phyloP scores from a whole-genome alignment of 2,113 vertebrate genomes.

The Thunnus maccoyii region DNA sequence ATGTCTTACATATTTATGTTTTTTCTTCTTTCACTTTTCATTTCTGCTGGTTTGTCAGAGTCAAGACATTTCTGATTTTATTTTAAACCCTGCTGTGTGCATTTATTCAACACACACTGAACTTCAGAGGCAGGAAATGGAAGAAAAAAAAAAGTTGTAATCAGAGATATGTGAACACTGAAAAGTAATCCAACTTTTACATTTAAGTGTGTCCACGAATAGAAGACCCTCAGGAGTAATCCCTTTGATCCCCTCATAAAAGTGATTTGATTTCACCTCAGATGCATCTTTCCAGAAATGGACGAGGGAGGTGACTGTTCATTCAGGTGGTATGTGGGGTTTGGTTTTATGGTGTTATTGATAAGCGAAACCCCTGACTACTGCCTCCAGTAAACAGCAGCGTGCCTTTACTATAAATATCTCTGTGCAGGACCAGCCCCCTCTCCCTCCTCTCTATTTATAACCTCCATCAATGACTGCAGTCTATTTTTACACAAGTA shows the following conservation, averaged over 20 bases:
- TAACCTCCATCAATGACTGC: constrained; percentile 77
- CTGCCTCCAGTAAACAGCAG: constrained; percentile 67
- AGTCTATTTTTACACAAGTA: constrained; percentile 75
- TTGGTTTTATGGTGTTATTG: constrained; percentile 74
- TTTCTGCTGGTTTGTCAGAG: background rate
- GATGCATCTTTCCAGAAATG: constrained; percentile 64
- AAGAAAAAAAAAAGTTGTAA: constrained; percentile 30
- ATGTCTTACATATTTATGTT: no score
- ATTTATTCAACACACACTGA: background rate
- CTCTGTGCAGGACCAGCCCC: constrained; percentile 57
- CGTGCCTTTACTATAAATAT: constrained; percentile 77
- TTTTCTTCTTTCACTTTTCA: no score
- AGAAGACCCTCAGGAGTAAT: constrained; percentile 67
- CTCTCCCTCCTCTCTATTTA: constrained; percentile 78
- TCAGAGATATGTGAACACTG: constrained; percentile 64
- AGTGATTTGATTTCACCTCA: constrained; percentile 76
- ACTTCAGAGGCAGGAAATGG: constrained; percentile 30
- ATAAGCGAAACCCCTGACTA: constrained; percentile 59
- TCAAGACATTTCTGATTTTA: background rate
- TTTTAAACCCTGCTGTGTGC: background rate
- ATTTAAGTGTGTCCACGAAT: constrained; percentile 72
- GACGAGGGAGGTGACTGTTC: constrained; percentile 44
- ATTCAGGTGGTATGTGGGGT: constrained; percentile 61
- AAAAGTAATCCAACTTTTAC: constrained; percentile 72
- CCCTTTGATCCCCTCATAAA: constrained; percentile 75